Base-by-base conservation (phyloP, 2,888 invertebrate species). In the Dicyrtoma fusca region DNA sequence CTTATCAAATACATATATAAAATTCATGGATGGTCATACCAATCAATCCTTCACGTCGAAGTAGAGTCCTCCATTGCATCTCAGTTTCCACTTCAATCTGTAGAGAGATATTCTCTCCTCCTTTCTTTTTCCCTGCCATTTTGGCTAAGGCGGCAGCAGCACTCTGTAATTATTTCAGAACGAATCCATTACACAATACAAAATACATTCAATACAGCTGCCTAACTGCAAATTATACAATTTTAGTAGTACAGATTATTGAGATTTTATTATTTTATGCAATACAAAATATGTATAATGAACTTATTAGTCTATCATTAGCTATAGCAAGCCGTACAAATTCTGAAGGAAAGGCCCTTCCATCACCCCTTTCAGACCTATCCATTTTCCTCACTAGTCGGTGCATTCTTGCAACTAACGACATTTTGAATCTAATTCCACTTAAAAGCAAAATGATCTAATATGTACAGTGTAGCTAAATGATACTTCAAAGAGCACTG, bases 41-140 rank as follows among this genome's bases (percentile, higher is more conserved):
- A 59, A 79, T 78, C 1, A 80, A 71, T n/a, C 80, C 80, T 66
- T 80, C 79, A 19, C 74, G 66, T n/a, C 74, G 53, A 13, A 75
- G 61, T 4, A 80, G 47, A n/a, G 66, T 68, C 51, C 75, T 68
- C 80, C 80, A 80, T 70, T 80, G 79, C 13, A 71, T 34, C 47
- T 79, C 80, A 14, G 63, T 75, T 45, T 77, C 75, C 49, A 72
- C 71, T 63, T 80, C 80, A 63, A 76, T 76, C 47, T 76, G 76
- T n/a, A 76, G 61, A 0, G 73, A 62, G 5, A 64, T 57, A 44
- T 21, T 66, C 17, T 71, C 65, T 19, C 42, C 49, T 55, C 25
- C n/a, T 45, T 70, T 73, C 62, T 70, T 70, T 25, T 63, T 64
- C 42, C 70, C 71, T 14, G 71, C 71, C 71, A 71, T 71, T 47